These are phyloP conservation scores for Nibea coibor DNA, from an alignment of 2,113 vertebrate genomes.

Conservation along the genomic window DNA sequence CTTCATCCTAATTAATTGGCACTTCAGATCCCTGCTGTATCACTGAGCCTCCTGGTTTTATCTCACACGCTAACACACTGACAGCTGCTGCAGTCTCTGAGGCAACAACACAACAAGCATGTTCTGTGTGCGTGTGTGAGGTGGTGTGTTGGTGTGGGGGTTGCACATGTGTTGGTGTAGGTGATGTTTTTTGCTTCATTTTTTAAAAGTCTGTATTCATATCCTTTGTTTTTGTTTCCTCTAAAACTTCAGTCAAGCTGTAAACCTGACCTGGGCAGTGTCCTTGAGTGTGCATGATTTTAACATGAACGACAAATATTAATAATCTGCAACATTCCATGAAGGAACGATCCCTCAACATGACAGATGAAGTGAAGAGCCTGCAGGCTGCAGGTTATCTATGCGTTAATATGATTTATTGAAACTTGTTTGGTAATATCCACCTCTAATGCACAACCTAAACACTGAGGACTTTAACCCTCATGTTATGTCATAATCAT, in stretches of 20 bases:
- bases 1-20: slow-evolving; percentile 72
- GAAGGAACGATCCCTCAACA: too few species aligned
- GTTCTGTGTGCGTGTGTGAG: background rate
- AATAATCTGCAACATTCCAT: background rate
- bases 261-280: background rate
- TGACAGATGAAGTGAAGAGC: background rate
- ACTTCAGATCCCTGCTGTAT: slow-evolving; percentile 64
- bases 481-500: too few species aligned
- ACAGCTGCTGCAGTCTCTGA: slow-evolving; percentile 68
- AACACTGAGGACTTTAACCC: too few species aligned
- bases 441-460: too few species aligned
- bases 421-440: too few species aligned
- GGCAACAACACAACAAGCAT: slow-evolving; percentile 45
- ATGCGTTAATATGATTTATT: background rate
- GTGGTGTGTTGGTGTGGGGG: background rate
- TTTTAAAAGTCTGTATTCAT: background rate
- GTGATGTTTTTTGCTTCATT: slow-evolving; percentile 10
- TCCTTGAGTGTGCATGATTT: background rate
- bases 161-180: slow-evolving; percentile 9
- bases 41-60: slow-evolving; percentile 59
- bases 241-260: background rate
- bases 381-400: background rate
- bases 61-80: slow-evolving; percentile 54
- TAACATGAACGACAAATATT: background rate
- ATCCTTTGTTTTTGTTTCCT: background rate